Percentiles rank a stretch among this genome's conserved stretches.
phyloP scores from a whole-genome alignment of 2,888 invertebrate species.

The Sarcophaga subvicina region DNA sequence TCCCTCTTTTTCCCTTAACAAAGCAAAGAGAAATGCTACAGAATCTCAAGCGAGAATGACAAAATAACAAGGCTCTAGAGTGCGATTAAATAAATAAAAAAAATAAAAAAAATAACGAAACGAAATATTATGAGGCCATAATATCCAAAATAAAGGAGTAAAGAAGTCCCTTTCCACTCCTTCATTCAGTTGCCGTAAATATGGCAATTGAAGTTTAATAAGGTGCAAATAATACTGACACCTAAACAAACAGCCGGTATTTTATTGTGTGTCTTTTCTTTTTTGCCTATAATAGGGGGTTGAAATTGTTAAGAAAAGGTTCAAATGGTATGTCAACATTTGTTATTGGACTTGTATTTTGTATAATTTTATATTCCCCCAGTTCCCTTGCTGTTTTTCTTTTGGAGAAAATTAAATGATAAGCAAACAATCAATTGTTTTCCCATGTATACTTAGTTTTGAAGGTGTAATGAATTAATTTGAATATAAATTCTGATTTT shows the following conservation, averaged over 20 bases:
- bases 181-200: neutral
- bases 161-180: neutral
- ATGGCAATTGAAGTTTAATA: slow-evolving; percentile 51
- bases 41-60: slow-evolving; percentile 44
- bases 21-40: slow-evolving; percentile 33
- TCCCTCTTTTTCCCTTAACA: neutral
- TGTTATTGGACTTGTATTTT: neutral
- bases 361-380: neutral
- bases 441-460: too few species aligned
- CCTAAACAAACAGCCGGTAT: neutral
- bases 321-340: slow-evolving; percentile 41
- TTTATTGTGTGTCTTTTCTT: slow-evolving; percentile 1
- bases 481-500: neutral
- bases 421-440: slow-evolving; percentile 25
- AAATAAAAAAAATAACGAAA: slow-evolving; percentile 24
- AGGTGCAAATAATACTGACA: slow-evolving; percentile 64
- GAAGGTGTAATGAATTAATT: neutral
- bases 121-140: slow-evolving; percentile 61
- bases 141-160: slow-evolving; percentile 26
- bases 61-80: slow-evolving; percentile 66
- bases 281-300: neutral
- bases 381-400: neutral
- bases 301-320: slow-evolving; percentile 13
- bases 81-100: slow-evolving; percentile 63
- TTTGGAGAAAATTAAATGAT: slow-evolving; percentile 33